Evolutionary conservation across 2,113 vertebrate genomes (phyloP), one percentile per base, ranked within the genome.

Genomic region (Casuarius casuarius): DNA sequence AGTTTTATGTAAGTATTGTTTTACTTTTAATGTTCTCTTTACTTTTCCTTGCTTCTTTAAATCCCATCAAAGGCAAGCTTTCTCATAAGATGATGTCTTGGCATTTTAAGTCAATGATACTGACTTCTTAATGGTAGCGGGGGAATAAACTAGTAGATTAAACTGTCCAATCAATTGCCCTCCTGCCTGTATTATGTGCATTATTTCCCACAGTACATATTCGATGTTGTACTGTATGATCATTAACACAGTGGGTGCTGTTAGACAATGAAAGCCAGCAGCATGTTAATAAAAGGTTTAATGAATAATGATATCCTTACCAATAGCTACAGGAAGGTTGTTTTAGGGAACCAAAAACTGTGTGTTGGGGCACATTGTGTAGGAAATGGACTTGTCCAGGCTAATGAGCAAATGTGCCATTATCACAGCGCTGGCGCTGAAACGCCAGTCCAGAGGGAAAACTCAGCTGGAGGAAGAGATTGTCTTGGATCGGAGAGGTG

Each of bases 191-290:
- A 71, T 76, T 84, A 46, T 35, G 78, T 46, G 68, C 0, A 0
- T 80, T 89, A 84, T 92, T 91, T 93, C 95, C 87, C 90, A 80
- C 58, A 0, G 4, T 33, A 73, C 38, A 7, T 56, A 56, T 88
- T 73, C 62, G 44, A 14, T 31, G 2, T 84, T 42, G 46, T 19
- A 7, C 46, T 77, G 87, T 63, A 9, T 21, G 70, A 42, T 65
- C 91, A 77, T 94, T 91, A 94, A 71, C 78, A 0, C 94, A 82
- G 92, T 67, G 70, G 87, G 81, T 88, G 70, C 79, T 88, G 81
- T 67, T 88, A 94, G 85, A 74, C 85, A 74, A 76, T 81, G 77
- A 94, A 91, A 89, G 75, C 90, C 81, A 91, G 75, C 66, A 89
- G 94, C 89, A 12, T 4, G 46, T 91, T 96, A 89, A 86, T 87